Evolutionary conservation across 2,888 invertebrate species (phyloP).

Genomic region (Tromatobia lineatoria): DNA sequence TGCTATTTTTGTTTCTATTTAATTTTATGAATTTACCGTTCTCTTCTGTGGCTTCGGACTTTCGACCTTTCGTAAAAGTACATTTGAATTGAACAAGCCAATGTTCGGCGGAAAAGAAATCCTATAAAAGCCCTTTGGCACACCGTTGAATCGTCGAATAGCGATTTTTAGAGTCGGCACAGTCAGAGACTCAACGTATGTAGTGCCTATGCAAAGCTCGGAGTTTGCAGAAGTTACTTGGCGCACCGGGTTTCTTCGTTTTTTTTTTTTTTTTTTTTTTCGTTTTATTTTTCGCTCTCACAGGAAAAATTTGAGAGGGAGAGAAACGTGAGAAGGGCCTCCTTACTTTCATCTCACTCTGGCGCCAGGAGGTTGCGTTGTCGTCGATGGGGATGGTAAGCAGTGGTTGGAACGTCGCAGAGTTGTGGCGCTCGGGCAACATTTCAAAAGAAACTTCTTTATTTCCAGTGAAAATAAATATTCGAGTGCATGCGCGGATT

Average conservation of each 20-base stretch:
- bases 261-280: constrained; percentile 28
- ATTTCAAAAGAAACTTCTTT: constrained; percentile 74
- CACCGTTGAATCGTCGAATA: constrained; percentile 23
- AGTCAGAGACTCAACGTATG: neutral
- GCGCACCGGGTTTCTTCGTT: constrained; percentile 33
- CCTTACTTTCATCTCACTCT: constrained; percentile 4
- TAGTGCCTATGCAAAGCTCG: constrained; percentile 6
- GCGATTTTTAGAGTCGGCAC: constrained; percentile 17
- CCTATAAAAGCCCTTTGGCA: constrained; percentile 23
- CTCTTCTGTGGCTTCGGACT: neutral
- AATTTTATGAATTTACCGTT: neutral
- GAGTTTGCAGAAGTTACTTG: constrained; percentile 47
- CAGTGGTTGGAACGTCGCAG: constrained; percentile 22
- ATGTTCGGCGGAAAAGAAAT: constrained; percentile 15
- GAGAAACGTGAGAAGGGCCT: neutral
- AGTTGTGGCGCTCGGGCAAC: constrained; percentile 45
- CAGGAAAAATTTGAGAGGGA: constrained; percentile 29
- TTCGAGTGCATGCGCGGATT: constrained; percentile 65
- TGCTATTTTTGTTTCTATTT: neutral
- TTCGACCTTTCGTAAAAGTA: neutral
- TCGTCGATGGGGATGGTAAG: constrained; percentile 36
- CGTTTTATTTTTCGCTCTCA: constrained; percentile 3
- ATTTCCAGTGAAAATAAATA: constrained; percentile 76
- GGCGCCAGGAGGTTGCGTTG: constrained; percentile 43
- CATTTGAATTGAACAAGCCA: constrained; percentile 10